Conservation (phyloP, 2,797 vertebrate genomes). For the Phataginus tetradactyla region DNA sequence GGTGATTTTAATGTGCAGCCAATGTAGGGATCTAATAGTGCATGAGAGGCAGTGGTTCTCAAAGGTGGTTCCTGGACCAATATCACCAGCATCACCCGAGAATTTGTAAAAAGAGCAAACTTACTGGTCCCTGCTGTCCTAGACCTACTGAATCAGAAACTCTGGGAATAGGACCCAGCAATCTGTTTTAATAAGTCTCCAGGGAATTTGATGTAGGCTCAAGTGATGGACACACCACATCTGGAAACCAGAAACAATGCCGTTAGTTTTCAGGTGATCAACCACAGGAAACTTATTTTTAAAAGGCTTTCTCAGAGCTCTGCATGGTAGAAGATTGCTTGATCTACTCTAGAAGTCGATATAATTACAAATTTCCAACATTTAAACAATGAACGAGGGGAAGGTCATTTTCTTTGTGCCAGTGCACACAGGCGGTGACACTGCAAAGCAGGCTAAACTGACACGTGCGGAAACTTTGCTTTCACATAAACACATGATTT, state of each 20-base stretch:
- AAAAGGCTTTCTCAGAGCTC: neutral
- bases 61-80: neutral
- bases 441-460: neutral
- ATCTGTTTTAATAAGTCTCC: neutral
- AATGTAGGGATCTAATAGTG: neutral
- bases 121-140: neutral
- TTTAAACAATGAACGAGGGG: neutral
- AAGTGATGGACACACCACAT: neutral
- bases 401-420: neutral
- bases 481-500: neutral
- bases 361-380: neutral
- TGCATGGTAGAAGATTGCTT: neutral
- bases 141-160: neutral
- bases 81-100: neutral
- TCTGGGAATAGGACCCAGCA: neutral
- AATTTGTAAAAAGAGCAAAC: neutral
- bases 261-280: neutral
- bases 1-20: neutral
- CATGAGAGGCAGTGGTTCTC: neutral
- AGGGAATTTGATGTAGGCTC: neutral
- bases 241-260: neutral
- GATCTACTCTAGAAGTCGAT: neutral
- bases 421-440: neutral
- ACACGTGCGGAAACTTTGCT: neutral
- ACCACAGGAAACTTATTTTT: neutral